Evolutionary conservation across 2,113 vertebrate genomes (phyloP).

Genomic region (Oriolus oriolus): DNA sequence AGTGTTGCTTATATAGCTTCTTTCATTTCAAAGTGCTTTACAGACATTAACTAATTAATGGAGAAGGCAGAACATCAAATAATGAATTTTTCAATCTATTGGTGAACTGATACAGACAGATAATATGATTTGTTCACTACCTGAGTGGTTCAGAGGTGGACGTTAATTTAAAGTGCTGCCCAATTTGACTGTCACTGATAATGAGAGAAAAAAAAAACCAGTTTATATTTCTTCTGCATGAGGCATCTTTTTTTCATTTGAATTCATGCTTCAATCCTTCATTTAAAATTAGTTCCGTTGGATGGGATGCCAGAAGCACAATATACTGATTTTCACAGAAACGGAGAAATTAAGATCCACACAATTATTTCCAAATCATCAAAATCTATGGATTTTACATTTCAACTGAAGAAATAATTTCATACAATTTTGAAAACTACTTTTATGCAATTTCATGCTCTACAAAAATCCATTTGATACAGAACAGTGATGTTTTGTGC

Average conservation of each 20-base stretch:
- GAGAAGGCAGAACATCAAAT: constrained; percentile 2
- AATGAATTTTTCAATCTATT: constrained; percentile 9
- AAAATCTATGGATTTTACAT: constrained; percentile 60
- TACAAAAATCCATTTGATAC: constrained; percentile 59
- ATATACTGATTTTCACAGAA: constrained; percentile 23
- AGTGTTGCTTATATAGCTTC: neutral
- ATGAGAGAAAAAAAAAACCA: neutral
- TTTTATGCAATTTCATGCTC: constrained; percentile 61
- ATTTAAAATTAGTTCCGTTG: constrained; percentile 13
- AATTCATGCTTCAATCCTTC: neutral
- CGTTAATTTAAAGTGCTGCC: neutral
- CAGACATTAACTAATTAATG: constrained; percentile 58
- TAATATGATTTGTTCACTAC: constrained; percentile 17
- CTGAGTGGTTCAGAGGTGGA: constrained; percentile 7
- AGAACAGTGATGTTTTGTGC: constrained; percentile 11
- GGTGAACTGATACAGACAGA: neutral
- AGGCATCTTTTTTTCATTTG: neutral
- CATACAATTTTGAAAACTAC: constrained; percentile 51
- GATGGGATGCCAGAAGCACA: constrained; percentile 16
- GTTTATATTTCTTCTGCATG: neutral
- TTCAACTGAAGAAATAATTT: constrained; percentile 55
- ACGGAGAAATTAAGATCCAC: constrained; percentile 32
- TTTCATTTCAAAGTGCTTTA: constrained; percentile 34
- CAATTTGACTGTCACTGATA: neutral
- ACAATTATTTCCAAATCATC: constrained; percentile 55